Percentiles rank a stretch among this genome's conserved stretches.
These are phyloP conservation scores for Oscheius sp. DNA, from an alignment of 2,888 invertebrate species.

Conservation along the genomic window DNA sequence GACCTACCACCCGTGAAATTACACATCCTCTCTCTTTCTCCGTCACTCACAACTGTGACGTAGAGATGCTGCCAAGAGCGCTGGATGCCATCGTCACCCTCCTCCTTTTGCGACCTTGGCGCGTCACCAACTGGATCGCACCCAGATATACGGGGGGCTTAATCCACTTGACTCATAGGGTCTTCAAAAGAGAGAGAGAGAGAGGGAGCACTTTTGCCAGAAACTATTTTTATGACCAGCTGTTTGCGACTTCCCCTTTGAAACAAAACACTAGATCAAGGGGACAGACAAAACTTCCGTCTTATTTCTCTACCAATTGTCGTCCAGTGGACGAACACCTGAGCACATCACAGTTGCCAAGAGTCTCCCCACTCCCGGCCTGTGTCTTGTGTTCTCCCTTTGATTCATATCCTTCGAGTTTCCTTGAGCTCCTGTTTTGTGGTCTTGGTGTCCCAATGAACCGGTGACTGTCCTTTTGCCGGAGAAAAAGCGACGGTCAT, in stretches of 20 bases:
- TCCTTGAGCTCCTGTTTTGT: no score
- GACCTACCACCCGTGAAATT: background rate
- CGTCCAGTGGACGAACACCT: background rate
- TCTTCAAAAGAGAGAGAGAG: no score
- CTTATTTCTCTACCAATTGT: background rate
- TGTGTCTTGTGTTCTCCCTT: no score
- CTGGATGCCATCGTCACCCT: background rate
- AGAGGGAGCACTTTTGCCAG: no score
- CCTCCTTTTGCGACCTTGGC: background rate
- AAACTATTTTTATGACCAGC: background rate
- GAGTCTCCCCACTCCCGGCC: no score
- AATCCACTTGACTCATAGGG: constrained; percentile 3
- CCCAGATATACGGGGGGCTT: background rate
- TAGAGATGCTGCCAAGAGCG: background rate
- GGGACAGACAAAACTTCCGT: background rate
- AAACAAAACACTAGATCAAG: background rate
- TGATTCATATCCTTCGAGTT: no score
- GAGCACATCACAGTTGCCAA: no score
- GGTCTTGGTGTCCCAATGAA: no score
- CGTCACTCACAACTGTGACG: background rate
- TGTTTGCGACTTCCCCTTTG: background rate
- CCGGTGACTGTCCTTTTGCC: no score
- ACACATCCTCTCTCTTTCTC: background rate
- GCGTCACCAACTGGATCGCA: constrained; percentile 6
- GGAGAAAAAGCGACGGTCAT: no score